A percentile compares a stretch with the other conserved stretches of the same genome.
Conservation (phyloP, 2,113 vertebrate genomes). For the Psettodes erumei region DNA sequence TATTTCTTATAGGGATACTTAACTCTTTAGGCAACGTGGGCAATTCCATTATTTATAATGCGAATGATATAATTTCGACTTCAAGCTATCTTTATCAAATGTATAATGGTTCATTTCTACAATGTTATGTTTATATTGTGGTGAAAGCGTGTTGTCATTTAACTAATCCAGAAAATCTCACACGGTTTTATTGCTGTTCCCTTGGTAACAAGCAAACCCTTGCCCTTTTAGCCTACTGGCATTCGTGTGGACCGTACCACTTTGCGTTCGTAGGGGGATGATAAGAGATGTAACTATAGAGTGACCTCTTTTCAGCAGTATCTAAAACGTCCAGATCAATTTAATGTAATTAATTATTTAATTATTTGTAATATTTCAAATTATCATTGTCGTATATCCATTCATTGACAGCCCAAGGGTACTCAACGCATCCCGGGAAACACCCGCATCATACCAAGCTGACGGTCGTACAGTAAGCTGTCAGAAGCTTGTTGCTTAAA, state of each 20-base stretch:
- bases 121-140: conserved; percentile 24
- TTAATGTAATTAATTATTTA: fast-evolving
- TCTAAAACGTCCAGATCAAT: background rate
- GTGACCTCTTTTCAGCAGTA: background rate
- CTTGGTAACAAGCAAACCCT: conserved; percentile 84
- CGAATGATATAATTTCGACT: background rate
- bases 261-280: conserved; percentile 18
- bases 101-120: background rate
- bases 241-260: conserved; percentile 79
- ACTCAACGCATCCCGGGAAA: background rate
- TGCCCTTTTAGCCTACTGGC: conserved; percentile 81
- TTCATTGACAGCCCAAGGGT: background rate
- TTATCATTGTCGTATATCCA: fast-evolving
- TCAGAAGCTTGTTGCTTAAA: conserved; percentile 85
- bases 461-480: conserved; percentile 79
- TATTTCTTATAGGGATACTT: background rate
- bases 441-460: conserved; percentile 35
- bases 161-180: conserved; percentile 53
- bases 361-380: fast-evolving
- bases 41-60: background rate
- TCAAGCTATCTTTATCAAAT: background rate
- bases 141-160: conserved; percentile 26
- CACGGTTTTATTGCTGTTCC: conserved; percentile 79
- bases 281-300: background rate
- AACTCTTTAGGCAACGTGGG: background rate